These are phyloP conservation scores for Chesias legatella DNA, from an alignment of 2,888 invertebrate genomes.

Conservation along the genomic window DNA sequence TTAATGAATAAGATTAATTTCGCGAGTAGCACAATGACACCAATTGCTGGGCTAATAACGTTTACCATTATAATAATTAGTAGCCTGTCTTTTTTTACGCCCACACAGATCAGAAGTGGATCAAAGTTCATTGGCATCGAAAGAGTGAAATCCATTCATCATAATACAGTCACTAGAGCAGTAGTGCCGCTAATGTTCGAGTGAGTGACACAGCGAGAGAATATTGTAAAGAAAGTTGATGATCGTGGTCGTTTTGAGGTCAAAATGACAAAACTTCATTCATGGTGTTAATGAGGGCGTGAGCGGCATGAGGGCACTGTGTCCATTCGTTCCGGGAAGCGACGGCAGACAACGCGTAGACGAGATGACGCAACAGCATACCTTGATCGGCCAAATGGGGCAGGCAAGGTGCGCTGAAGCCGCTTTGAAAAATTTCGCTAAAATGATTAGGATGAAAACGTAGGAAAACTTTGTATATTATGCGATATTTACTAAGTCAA, in stretches of 20 bases:
- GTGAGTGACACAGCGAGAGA: slow-evolving; percentile 55
- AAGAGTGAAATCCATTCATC: slow-evolving; percentile 72
- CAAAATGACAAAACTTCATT: slow-evolving; percentile 48
- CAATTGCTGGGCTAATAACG: slow-evolving; percentile 32
- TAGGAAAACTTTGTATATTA: too few relatives aligned
- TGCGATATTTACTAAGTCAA: too few relatives aligned
- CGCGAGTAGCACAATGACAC: slow-evolving; percentile 16
- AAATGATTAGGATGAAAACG: too few relatives aligned
- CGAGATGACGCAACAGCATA: slow-evolving; percentile 66
- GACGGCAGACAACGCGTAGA: slow-evolving; percentile 70
- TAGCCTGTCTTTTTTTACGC: slow-evolving; percentile 55
- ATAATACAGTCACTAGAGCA: slow-evolving; percentile 60
- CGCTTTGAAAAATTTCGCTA: slow-evolving; percentile 8
- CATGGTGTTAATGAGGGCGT: slow-evolving; percentile 57
- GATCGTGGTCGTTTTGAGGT: slow-evolving; percentile 30
- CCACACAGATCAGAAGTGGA: slow-evolving; percentile 61
- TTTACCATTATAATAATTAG: slow-evolving; percentile 40
- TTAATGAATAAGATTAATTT: slow-evolving; percentile 8
- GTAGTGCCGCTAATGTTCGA: slow-evolving; percentile 49
- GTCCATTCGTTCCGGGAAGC: slow-evolving; percentile 71
- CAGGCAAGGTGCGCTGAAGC: slow-evolving; percentile 42
- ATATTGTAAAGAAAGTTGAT: slow-evolving; percentile 37
- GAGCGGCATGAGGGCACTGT: slow-evolving; percentile 60
- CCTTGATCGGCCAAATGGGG: slow-evolving; percentile 61
- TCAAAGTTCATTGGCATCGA: slow-evolving; percentile 71